Conservation (phyloP, 2,113 vertebrate genomes). For the Pelusios castaneus region DNA sequence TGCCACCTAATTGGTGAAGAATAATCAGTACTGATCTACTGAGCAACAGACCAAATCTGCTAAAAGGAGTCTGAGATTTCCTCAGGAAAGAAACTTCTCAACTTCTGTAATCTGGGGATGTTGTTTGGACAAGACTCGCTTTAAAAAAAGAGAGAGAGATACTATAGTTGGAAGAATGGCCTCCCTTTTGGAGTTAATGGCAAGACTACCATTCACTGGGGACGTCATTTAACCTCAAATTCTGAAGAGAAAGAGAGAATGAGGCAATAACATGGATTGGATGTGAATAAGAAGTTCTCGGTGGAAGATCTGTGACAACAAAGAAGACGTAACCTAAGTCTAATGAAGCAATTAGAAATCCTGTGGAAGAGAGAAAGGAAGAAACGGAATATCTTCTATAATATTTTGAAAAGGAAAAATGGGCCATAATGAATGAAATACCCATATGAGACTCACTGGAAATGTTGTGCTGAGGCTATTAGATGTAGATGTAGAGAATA, state of each 20-base stretch:
- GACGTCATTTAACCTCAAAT: background rate
- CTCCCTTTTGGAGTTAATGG: background rate
- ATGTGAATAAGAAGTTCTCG: background rate
- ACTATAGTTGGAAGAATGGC: background rate
- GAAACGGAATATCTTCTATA: background rate
- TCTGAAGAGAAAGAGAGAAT: background rate
- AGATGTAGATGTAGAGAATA: background rate
- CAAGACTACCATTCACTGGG: background rate
- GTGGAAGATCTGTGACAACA: background rate
- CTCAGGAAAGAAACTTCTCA: background rate
- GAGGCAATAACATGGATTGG: background rate
- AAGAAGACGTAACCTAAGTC: background rate
- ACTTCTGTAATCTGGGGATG: background rate
- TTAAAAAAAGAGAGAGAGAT: background rate
- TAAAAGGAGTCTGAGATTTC: background rate
- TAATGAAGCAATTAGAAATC: background rate
- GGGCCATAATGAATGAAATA: background rate
- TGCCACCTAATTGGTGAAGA: background rate
- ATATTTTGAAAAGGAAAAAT: background rate
- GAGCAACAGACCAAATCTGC: background rate
- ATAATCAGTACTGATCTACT: background rate
- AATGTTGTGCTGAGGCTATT: background rate
- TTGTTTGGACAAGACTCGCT: background rate
- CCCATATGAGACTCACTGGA: background rate
- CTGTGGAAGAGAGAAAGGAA: background rate